Evolutionary conservation across 1,140 invertebrate species (phyloP), one percentile per base, ranked within the genome.

Genomic region (Aricia agestis): DNA sequence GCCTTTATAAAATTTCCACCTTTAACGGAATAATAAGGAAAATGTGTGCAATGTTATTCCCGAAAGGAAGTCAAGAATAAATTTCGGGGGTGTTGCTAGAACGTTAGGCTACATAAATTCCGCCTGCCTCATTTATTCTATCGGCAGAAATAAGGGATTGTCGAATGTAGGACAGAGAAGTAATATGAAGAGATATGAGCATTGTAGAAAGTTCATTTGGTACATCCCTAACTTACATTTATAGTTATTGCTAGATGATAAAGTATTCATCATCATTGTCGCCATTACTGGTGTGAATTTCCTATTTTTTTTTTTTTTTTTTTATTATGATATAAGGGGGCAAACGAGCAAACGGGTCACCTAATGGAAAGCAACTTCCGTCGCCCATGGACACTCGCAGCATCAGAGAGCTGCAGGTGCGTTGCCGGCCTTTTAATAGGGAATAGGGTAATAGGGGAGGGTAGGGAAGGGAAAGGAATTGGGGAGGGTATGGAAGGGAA

Each of bases 71-170:
- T 5, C 10, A 52, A 52, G 45, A 52, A 52, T 52, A 52, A 52
- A 52, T 52, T 52, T 52, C 45, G 45, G 45, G 45, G 45, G 45
- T 52, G 45, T 52, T 52, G 45, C 6, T 52, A 52, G 11, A 52
- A 52, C 13, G 45, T 52, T 52, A 52, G 45, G 45, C 45, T 52
- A 52, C 45, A 52, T 52, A 52, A 52, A 52, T 52, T 52, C 13
- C 45, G 45, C 45, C 45, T 52, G 45, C 45, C 45, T 52, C 45
- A 52, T 52, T 52, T 52, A 52, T 52, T 52, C 45, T 52, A 52
- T 52, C 45, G 45, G 45, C 45, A 52, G 45, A 52, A 13, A 13
- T 45, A 45, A 52, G 45, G 45, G 45, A 52, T 52, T 52, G 11
- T 9, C 9, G 45, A 52, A 52, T 52, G 45, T 52, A 52, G 45